Percentiles rank a stretch among this genome's conserved stretches.
These are phyloP conservation scores for Chloroceryle amazona DNA, from an alignment of 2,797 vertebrate genomes.

Conservation along the genomic window DNA sequence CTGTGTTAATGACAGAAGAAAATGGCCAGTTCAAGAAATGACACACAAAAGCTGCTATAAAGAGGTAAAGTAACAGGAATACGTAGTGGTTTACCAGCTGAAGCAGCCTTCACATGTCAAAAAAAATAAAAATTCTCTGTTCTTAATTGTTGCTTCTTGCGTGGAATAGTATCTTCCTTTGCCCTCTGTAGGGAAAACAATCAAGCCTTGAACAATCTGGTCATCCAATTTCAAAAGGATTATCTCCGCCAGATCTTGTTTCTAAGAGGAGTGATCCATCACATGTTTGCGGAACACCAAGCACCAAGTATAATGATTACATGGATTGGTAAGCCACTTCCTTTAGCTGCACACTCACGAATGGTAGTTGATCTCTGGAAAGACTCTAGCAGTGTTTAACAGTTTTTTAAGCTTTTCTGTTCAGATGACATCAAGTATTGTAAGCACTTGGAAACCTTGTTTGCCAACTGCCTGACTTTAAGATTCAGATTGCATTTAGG, in stretches of 20 bases:
- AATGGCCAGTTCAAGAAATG: slow-evolving; percentile 45
- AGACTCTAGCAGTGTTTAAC: neutral
- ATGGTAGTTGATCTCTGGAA: fast-evolving
- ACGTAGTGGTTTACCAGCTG: neutral
- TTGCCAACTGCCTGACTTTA: neutral
- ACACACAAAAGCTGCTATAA: slow-evolving; percentile 23
- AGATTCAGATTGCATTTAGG: neutral
- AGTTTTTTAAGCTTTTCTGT: neutral
- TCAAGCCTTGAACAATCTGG: slow-evolving; percentile 74
- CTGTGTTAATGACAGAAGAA: slow-evolving; percentile 15
- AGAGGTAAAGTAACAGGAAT: slow-evolving; percentile 68
- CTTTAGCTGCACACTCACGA: neutral
- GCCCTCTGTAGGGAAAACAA: slow-evolving; percentile 78
- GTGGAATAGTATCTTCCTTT: neutral
- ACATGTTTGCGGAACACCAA: slow-evolving; percentile 85
- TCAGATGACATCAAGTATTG: neutral
- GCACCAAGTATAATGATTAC: slow-evolving; percentile 73
- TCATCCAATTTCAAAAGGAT: slow-evolving; percentile 69
- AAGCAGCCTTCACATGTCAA: neutral
- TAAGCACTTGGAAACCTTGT: too few species aligned
- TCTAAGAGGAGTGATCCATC: slow-evolving; percentile 75
- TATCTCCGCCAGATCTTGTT: slow-evolving; percentile 76
- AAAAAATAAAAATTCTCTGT: neutral
- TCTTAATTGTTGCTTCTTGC: neutral
- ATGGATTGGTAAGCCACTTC: slow-evolving; percentile 79